These are phyloP conservation scores for Pandemis cinnamomeana DNA, from an alignment of 2,888 invertebrate genomes.

Conservation along the genomic window DNA sequence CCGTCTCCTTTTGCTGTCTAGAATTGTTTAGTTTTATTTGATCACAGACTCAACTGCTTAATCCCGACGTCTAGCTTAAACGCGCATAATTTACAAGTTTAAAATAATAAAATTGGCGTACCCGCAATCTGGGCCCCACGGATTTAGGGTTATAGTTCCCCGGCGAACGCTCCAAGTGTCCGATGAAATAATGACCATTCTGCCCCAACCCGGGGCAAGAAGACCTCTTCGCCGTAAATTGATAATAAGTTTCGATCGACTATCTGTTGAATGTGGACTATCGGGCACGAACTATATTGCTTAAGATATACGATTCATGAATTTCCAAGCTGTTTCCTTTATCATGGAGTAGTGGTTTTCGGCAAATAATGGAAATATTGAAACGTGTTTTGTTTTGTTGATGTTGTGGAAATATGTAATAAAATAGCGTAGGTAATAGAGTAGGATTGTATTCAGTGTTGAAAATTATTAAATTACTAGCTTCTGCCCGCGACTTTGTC, in stretches of 20 bases:
- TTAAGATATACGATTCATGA: slow-evolving; percentile 36
- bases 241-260: slow-evolving; percentile 63
- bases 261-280: slow-evolving; percentile 67
- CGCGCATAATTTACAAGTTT: background rate
- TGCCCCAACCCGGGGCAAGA: slow-evolving; percentile 47
- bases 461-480: too few species aligned
- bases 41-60: background rate
- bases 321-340: slow-evolving; percentile 31
- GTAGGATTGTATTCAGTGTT: background rate
- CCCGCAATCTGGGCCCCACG: slow-evolving; percentile 57
- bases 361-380: slow-evolving; percentile 18
- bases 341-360: slow-evolving; percentile 23
- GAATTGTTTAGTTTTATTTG: too few species aligned
- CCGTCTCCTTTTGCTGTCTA: too few species aligned
- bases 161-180: slow-evolving; percentile 59
- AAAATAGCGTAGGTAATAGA: background rate
- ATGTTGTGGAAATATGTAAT: slow-evolving; percentile 11
- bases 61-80: background rate
- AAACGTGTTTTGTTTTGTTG: slow-evolving; percentile 17
- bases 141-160: slow-evolving; percentile 50
- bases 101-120: slow-evolving; percentile 21
- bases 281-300: slow-evolving; percentile 22
- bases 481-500: too few species aligned
- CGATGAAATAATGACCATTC: slow-evolving; percentile 74
- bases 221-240: slow-evolving; percentile 59